Percentiles rank a stretch among this genome's conserved stretches.
Conservation (phyloP, 2,113 vertebrate species). For the Talpa occidentalis region DNA sequence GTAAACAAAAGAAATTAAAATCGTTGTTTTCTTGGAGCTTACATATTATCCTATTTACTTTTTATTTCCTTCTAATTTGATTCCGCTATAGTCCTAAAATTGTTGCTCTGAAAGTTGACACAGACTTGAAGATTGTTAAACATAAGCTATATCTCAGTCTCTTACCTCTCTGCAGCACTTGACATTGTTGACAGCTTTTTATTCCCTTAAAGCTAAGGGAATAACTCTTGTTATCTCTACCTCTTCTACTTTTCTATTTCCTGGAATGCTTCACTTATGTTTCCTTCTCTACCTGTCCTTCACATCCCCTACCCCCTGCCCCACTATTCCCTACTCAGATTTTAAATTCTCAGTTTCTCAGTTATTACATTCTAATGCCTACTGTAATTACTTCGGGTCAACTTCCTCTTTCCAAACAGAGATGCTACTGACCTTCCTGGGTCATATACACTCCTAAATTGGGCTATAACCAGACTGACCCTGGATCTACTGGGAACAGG, state of each 20-base stretch:
- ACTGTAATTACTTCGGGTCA: neutral
- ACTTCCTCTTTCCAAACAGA: conserved; percentile 13
- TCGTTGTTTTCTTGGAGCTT: neutral
- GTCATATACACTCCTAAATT: neutral
- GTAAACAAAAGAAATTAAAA: conserved; percentile 32
- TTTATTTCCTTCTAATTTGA: conserved; percentile 15
- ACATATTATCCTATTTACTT: neutral
- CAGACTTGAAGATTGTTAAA: neutral
- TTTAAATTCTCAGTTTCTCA: conserved; percentile 2
- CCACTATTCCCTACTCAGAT: neutral
- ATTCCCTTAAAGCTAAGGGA: neutral
- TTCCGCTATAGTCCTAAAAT: neutral
- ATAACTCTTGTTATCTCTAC: neutral
- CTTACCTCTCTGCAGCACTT: neutral
- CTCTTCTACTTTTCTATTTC: neutral
- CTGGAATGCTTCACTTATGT: neutral
- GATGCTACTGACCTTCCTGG: neutral
- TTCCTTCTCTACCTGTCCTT: neutral
- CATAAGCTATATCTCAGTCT: conserved; percentile 3
- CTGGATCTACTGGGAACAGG: neutral
- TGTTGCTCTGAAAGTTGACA: conserved; percentile 43
- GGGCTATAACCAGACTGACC: neutral
- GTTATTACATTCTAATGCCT: neutral
- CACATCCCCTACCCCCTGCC: neutral
- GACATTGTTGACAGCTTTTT: neutral